Percentiles rank a stretch among this genome's conserved stretches.
Evolutionary conservation across 1,140 invertebrate genomes (phyloP).

Genomic region (Manduca sexta): DNA sequence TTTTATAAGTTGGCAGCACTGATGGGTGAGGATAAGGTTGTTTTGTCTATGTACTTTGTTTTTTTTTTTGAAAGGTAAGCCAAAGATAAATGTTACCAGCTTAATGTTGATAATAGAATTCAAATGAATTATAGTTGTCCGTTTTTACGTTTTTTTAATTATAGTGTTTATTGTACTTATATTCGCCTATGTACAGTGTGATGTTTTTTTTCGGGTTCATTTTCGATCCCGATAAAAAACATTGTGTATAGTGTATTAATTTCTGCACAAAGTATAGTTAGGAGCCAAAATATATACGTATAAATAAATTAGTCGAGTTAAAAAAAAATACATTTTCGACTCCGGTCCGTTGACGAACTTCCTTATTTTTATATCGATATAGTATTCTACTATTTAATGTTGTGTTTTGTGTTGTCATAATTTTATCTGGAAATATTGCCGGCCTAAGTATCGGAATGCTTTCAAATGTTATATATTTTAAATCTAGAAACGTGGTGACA

Average conservation of each 20-base stretch:
- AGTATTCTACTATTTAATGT: too few species aligned
- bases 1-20: conserved; percentile 18
- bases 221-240: conserved; percentile 4
- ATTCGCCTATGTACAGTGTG: too few species aligned
- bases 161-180: too few species aligned
- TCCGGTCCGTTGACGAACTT: too few species aligned
- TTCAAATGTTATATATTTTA: too few species aligned
- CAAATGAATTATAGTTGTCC: conserved; percentile 5
- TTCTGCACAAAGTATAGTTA: conserved; percentile 18
- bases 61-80: conserved; percentile 16
- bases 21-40: conserved; percentile 5
- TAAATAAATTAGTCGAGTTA: too few species aligned
- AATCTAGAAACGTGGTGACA: too few species aligned
- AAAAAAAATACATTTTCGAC: too few species aligned
- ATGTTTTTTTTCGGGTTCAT: not conserved
- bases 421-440: too few species aligned
- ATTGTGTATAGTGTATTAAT: not conserved
- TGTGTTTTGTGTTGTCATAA: too few species aligned
- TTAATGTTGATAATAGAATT: conserved; percentile 4
- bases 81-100: conserved; percentile 37
- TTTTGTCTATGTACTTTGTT: not conserved
- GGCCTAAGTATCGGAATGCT: too few species aligned
- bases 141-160: conserved; percentile 4
- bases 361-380: too few species aligned
- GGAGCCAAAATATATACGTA: conserved; percentile 4